phyloP scores from a whole-genome alignment of 2,113 vertebrate genomes.

The Tupaia chinensis region DNA sequence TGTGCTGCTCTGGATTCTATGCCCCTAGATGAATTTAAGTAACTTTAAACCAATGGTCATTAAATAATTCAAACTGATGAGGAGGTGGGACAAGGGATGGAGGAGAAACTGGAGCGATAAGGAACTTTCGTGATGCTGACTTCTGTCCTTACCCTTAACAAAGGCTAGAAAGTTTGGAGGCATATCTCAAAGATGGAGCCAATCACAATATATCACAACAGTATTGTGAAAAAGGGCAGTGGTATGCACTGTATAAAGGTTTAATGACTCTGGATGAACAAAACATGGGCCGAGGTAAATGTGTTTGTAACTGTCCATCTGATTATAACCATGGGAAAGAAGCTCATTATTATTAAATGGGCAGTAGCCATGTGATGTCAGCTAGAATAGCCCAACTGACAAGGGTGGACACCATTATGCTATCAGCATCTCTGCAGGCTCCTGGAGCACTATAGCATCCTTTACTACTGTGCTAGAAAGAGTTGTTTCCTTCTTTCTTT shows the following conservation, averaged over 20 bases:
- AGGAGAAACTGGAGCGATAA: not conserved
- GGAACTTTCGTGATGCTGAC: conserved; percentile 1
- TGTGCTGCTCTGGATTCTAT: not conserved
- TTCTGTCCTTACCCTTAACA: not conserved
- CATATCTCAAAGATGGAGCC: not conserved
- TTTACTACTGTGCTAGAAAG: conserved; percentile 69
- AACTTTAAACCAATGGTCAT: not conserved
- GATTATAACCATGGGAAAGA: not conserved
- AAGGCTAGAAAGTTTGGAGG: not conserved
- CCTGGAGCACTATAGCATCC: conserved; percentile 12
- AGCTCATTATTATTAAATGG: conserved; percentile 25
- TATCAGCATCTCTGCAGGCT: conserved; percentile 56
- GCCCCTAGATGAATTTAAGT: not conserved
- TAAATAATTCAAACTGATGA: not conserved
- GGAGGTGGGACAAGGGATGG: not conserved
- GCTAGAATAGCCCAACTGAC: conserved; percentile 56
- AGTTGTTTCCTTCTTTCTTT: conserved; percentile 43
- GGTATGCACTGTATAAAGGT: not conserved
- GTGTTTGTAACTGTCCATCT: not conserved
- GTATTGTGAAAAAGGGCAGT: not conserved
- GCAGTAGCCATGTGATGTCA: not conserved
- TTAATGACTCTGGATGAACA: conserved; percentile 22
- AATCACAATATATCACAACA: not conserved
- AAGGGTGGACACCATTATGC: not conserved
- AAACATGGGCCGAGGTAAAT: not conserved